phyloP scores from a whole-genome alignment of 1,140 invertebrate species.

The Aporrectodea caliginosa region DNA sequence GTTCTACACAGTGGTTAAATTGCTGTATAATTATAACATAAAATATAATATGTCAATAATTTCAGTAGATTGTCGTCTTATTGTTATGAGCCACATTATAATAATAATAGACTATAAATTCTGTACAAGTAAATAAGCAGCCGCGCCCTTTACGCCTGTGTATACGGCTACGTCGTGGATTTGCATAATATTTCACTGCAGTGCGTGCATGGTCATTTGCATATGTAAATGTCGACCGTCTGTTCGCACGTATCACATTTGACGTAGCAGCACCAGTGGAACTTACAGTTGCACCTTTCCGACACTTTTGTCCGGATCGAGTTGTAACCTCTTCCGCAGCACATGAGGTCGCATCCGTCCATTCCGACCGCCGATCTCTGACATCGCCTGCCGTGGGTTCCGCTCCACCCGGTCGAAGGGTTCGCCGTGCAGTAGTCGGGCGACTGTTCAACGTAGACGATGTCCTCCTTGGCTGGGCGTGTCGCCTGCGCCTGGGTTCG shows the following conservation, averaged over 20 bases:
- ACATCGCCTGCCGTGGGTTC: not conserved
- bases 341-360: constrained; percentile 78
- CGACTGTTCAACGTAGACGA: constrained; percentile 82
- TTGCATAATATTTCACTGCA: no score
- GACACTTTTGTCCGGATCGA: constrained; percentile 70
- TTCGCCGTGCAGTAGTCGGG: constrained; percentile 68
- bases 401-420: not conserved
- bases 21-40: no score
- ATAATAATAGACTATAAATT: not conserved
- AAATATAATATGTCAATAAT: not conserved
- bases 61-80: not conserved
- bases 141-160: no score
- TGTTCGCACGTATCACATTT: constrained; percentile 64
- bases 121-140: not conserved
- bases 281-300: constrained; percentile 81
- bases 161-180: no score
- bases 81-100: not conserved
- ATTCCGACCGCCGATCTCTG: constrained; percentile 1
- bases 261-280: constrained; percentile 87
- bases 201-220: constrained; percentile 2
- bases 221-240: not conserved
- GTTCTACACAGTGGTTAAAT: no score
- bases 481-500: not conserved
- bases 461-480: constrained; percentile 64
- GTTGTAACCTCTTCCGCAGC: constrained; percentile 85